A percentile compares a stretch with the other conserved stretches of the same genome.
phyloP scores from a whole-genome alignment of 92 coral and sea anemone genomes.

The Desmophyllum pertusum region DNA sequence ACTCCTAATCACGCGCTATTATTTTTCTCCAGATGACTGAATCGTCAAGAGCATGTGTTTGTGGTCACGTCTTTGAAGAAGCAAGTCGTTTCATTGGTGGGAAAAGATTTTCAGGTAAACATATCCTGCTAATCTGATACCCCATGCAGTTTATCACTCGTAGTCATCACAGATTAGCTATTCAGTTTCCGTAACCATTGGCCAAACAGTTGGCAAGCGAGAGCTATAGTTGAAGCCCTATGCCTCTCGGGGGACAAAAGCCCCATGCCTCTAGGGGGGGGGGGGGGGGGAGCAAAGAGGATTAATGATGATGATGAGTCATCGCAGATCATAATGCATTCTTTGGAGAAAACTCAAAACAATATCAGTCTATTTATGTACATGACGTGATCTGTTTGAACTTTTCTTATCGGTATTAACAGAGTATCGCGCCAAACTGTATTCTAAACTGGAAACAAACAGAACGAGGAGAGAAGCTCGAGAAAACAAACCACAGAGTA shows the following conservation, averaged over 20 bases:
- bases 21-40: constrained; percentile 27
- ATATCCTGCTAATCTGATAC: not conserved
- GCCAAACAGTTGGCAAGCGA: too few species aligned
- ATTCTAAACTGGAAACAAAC: not conserved
- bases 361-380: not conserved
- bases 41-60: constrained; percentile 41
- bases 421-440: constrained; percentile 11
- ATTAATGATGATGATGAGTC: too few species aligned
- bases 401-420: not conserved
- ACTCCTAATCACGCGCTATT: not conserved
- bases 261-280: too few species aligned
- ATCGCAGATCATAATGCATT: too few species aligned
- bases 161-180: too few species aligned
- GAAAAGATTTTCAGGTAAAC: constrained; percentile 53
- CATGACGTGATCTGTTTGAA: not conserved
- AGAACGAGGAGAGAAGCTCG: not conserved
- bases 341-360: too few species aligned
- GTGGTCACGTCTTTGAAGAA: constrained; percentile 53
- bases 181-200: too few species aligned
- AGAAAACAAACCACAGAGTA: not conserved
- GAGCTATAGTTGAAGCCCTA: too few species aligned
- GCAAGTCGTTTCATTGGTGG: constrained; percentile 40
- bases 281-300: too few species aligned
- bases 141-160: too few species aligned
- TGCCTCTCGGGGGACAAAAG: too few species aligned